These are phyloP conservation scores for Carcina quercana DNA, from an alignment of 2,888 invertebrate genomes.

Conservation along the genomic window DNA sequence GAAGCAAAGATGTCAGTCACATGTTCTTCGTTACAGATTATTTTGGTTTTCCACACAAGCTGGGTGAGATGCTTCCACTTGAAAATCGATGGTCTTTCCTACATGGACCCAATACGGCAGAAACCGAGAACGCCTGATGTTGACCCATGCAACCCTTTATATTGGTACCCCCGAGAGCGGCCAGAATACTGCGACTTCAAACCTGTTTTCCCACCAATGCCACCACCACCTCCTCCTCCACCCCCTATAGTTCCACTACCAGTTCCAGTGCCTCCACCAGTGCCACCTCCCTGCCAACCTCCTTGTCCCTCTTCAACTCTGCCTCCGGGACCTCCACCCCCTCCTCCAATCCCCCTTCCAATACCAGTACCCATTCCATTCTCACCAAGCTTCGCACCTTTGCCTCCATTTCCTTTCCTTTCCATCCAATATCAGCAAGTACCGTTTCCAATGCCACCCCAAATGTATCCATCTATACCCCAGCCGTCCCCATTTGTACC, in stretches of 20 bases:
- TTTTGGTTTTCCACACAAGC: too few species aligned
- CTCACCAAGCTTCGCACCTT: slow-evolving; percentile 6
- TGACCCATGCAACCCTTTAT: slow-evolving; percentile 51
- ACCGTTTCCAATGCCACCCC: neutral
- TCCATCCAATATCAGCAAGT: slow-evolving; percentile 1
- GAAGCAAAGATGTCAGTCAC: too few species aligned
- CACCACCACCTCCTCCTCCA: neutral
- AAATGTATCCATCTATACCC: too few species aligned
- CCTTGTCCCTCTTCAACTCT: slow-evolving; percentile 2
- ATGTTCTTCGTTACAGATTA: too few species aligned
- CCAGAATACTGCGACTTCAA: slow-evolving; percentile 27
- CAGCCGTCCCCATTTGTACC: too few species aligned
- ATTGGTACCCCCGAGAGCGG: slow-evolving; percentile 43
- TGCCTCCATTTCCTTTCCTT: slow-evolving; percentile 4
- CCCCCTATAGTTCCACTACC: slow-evolving; percentile 3
- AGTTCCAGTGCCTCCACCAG: slow-evolving; percentile 1
- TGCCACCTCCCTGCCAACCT: slow-evolving; percentile 1
- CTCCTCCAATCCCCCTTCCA: slow-evolving; percentile 8
- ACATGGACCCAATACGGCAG: slow-evolving; percentile 17
- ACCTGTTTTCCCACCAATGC: slow-evolving; percentile 1
- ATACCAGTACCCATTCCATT: slow-evolving; percentile 5
- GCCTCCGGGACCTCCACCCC: slow-evolving; percentile 9
- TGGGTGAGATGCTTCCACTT: too few species aligned
- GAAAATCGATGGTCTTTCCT: slow-evolving; percentile 37
- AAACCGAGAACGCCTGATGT: slow-evolving; percentile 11